Evolutionary conservation across 2,113 vertebrate species (phyloP), one percentile per base, ranked within the genome.

Genomic region (Nothoprocta perdicaria): DNA sequence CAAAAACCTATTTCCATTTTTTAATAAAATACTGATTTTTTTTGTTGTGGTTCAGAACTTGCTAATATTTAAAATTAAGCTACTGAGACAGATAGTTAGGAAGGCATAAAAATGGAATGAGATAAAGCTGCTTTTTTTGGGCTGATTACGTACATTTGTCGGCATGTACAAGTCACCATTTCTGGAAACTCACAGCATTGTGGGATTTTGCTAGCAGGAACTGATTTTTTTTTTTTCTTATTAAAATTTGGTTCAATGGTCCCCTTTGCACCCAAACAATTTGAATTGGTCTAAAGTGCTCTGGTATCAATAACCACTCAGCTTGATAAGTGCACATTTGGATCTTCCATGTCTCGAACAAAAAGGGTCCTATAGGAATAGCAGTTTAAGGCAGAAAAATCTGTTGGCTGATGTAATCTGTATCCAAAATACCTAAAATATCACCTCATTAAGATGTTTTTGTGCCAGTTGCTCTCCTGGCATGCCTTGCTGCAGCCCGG

Each of bases 391-490:
- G 53, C 29, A 57, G 53, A 31, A 57, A 29, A 57, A 57, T 57
- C 27, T 57, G 53, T 31, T 57, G 53, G 29, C 53, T 57, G 53
- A 55, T 9, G 27, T 57, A 57, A 31, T 17, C 53, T 31, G 5
- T 17, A 31, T 57, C 29, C 17, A 17, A 57, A 55, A 31, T 55
- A 55, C 15, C 53, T 55, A 27, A 16, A 31, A 55, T 31, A 8
- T 57, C 53, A 57, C 29, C 53, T 57, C 27, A 57, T 31, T 31
- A 15, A 31, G 5, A 57, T 31, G 53, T 57, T 57, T 57, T 31
- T 29, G 16, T 57, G 53, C 57, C 84, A 90, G 75, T 57, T 93
- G 86, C 74, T 92, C 9, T 88, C 31, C 45, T 84, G 91, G 91
- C 74, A 48, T 14, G 8, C 46, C 12, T 55, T 60, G 50, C 3